phyloP scores from a whole-genome alignment of 2,113 vertebrate species.

The Sclerurus mexicanus region DNA sequence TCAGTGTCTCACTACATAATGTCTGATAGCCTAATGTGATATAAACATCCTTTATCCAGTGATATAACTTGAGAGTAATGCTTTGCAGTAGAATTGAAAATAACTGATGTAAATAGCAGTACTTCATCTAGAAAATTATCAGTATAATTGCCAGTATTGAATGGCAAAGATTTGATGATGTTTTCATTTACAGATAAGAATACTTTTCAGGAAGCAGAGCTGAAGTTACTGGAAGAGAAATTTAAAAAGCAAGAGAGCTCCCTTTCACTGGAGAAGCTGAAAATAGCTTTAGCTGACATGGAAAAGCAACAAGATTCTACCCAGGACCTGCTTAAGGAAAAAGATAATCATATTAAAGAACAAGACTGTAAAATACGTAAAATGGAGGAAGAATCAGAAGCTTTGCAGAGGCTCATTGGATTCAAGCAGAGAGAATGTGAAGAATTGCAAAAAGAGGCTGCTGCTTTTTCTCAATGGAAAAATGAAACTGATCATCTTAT shows the following conservation, averaged over 20 bases:
- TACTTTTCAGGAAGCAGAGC: constrained; percentile 69
- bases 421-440: constrained; percentile 76
- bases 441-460: constrained; percentile 72
- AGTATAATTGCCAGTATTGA: background rate
- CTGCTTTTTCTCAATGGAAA: constrained; percentile 80
- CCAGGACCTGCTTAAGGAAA: constrained; percentile 79
- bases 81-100: background rate
- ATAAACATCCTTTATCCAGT: background rate
- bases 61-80: background rate
- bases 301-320: constrained; percentile 78
- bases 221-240: constrained; percentile 81
- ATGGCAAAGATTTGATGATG: background rate
- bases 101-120: background rate
- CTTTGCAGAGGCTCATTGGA: constrained; percentile 69
- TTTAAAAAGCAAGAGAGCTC: constrained; percentile 75
- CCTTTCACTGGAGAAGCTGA: constrained; percentile 74
- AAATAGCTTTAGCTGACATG: constrained; percentile 75
- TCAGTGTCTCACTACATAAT: background rate
- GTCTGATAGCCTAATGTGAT: background rate
- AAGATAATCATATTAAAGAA: constrained; percentile 77
- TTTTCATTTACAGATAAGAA: constrained; percentile 77
- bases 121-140: background rate
- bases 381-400: constrained; percentile 72
- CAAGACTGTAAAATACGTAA: constrained; percentile 71
- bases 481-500: constrained; percentile 78